phyloP scores from a whole-genome alignment of 2,888 invertebrate species.

The Liodrosophila aerea region DNA sequence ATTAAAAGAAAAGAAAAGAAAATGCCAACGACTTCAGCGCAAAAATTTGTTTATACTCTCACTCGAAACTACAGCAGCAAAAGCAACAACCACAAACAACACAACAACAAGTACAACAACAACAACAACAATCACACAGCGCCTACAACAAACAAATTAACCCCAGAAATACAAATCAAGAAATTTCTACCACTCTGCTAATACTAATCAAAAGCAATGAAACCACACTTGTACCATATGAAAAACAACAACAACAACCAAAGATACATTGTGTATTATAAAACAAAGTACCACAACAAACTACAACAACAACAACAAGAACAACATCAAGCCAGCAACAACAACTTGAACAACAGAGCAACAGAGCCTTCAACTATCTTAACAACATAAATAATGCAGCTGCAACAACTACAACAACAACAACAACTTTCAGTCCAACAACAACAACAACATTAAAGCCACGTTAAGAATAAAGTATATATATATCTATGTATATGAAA shows the following conservation, averaged over 20 bases:
- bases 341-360: slow-evolving; percentile 34
- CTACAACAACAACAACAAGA: slow-evolving; percentile 52
- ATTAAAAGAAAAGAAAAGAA: slow-evolving; percentile 15
- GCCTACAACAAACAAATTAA: slow-evolving; percentile 34
- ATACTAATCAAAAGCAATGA: slow-evolving; percentile 64
- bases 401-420: slow-evolving; percentile 27
- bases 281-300: slow-evolving; percentile 60
- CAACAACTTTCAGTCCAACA: slow-evolving; percentile 36
- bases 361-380: slow-evolving; percentile 38
- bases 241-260: slow-evolving; percentile 36
- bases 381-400: slow-evolving; percentile 33
- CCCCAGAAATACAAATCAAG: slow-evolving; percentile 21
- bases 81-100: slow-evolving; percentile 22
- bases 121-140: slow-evolving; percentile 31
- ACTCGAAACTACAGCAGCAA: slow-evolving; percentile 36
- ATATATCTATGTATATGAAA: slow-evolving; percentile 18
- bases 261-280: slow-evolving; percentile 65
- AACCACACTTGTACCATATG: slow-evolving; percentile 59
- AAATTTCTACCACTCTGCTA: slow-evolving; percentile 20
- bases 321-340: slow-evolving; percentile 54
- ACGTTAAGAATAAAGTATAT: slow-evolving; percentile 23
- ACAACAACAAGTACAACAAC: slow-evolving; percentile 20
- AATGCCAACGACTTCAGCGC: slow-evolving; percentile 41
- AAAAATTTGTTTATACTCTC: slow-evolving; percentile 43
- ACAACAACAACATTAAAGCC: slow-evolving; percentile 35